Evolutionary conservation across 2,797 vertebrate genomes (phyloP).

Genomic region (Lepilemur septentrionalis): DNA sequence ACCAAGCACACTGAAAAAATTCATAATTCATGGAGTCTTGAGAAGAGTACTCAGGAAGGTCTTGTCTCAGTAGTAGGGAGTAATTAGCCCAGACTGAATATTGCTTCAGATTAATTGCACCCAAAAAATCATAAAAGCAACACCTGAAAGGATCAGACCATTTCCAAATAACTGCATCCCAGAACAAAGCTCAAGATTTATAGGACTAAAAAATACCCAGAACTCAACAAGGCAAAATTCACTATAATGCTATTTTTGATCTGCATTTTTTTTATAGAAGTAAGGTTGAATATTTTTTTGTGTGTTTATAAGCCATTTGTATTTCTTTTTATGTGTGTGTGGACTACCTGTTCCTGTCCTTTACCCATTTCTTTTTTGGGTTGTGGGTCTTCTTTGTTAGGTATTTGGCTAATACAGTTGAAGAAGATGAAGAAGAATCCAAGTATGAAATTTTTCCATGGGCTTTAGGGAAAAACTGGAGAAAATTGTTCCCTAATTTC

Average conservation of each 20-base stretch:
- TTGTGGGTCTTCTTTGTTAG: constrained; percentile 82
- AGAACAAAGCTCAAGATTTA: constrained; percentile 41
- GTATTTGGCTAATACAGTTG: constrained; percentile 97
- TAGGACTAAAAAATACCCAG: constrained; percentile 23
- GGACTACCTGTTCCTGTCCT: constrained; percentile 16
- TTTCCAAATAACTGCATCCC: constrained; percentile 20
- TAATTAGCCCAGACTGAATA: constrained; percentile 26
- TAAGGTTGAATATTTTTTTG: constrained; percentile 20
- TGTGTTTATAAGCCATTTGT: not conserved
- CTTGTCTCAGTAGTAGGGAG: not conserved
- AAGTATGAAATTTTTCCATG: constrained; percentile 98
- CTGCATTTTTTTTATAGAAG: constrained; percentile 34
- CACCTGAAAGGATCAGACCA: constrained; percentile 3
- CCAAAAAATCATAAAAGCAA: constrained; percentile 27
- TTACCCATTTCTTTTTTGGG: constrained; percentile 57
- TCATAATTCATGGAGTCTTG: not conserved
- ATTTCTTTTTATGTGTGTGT: not conserved
- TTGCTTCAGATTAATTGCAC: not conserved
- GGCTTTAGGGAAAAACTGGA: constrained; percentile 95
- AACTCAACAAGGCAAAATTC: constrained; percentile 38
- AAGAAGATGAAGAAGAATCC: constrained; percentile 96
- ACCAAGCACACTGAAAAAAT: not conserved
- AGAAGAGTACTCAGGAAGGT: not conserved
- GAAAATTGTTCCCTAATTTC: constrained; percentile 91
- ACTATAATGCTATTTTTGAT: constrained; percentile 3